Evolutionary conservation across 37 sponge, comb jelly and placozoan species (phyloP).

Genomic region (Crambe crambe): DNA sequence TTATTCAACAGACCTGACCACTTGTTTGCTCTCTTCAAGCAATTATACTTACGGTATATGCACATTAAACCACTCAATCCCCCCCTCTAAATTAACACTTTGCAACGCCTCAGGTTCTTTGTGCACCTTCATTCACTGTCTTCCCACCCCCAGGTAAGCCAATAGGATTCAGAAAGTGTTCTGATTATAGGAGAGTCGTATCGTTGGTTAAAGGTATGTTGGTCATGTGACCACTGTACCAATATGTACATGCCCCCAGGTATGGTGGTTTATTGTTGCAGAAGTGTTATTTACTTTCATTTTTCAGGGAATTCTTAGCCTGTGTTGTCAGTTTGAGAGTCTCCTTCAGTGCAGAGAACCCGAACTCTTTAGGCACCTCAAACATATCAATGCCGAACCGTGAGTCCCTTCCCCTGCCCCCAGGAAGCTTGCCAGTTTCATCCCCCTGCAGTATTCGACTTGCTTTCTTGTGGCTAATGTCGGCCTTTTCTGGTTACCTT

Average conservation of each 20-base stretch:
- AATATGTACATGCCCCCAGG: too few relatives aligned
- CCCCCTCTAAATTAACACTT: too few relatives aligned
- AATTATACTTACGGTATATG: constrained; percentile 31
- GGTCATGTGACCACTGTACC: too few relatives aligned
- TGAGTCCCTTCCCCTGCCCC: constrained; percentile 14
- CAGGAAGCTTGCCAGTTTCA: background rate
- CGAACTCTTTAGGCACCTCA: constrained; percentile 66
- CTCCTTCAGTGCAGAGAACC: constrained; percentile 73
- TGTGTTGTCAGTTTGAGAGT: constrained; percentile 77
- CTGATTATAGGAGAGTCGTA: too few relatives aligned
- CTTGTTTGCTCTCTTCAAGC: constrained; percentile 50
- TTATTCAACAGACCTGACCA: constrained; percentile 33
- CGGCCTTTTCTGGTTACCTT: constrained; percentile 83
- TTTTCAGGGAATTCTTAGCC: constrained; percentile 45
- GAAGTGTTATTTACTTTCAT: background rate
- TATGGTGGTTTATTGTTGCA: too few relatives aligned
- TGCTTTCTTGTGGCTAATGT: constrained; percentile 83
- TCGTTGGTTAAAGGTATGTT: too few relatives aligned
- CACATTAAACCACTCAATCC: too few relatives aligned
- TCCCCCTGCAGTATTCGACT: constrained; percentile 40
- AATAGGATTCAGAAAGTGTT: background rate
- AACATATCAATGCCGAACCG: constrained; percentile 58
- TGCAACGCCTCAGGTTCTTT: constrained; percentile 61
- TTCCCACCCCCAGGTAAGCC: constrained; percentile 3
- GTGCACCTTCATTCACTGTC: constrained; percentile 56